These are phyloP conservation scores for Campoletis raptor DNA, from an alignment of 2,888 invertebrate species.

Conservation along the genomic window DNA sequence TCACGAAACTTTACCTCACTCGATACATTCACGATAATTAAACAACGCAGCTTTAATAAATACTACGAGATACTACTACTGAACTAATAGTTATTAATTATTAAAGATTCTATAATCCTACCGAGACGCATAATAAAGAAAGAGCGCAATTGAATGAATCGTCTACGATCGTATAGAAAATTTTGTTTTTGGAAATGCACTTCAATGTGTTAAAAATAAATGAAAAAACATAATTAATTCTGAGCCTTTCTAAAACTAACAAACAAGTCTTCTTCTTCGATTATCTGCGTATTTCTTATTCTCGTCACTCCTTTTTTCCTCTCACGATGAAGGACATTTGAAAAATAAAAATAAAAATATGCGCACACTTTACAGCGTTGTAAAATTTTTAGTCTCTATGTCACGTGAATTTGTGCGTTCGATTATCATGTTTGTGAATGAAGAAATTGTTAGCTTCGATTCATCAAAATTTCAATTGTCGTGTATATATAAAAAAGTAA, in stretches of 20 bases:
- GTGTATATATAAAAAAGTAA: constrained; percentile 50
- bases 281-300: constrained; percentile 56
- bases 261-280: constrained; percentile 53
- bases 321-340: constrained; percentile 39
- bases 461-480: constrained; percentile 53
- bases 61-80: constrained; percentile 54
- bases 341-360: constrained; percentile 19
- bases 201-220: constrained; percentile 49
- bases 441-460: constrained; percentile 31
- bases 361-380: constrained; percentile 41
- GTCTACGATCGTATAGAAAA: constrained; percentile 37
- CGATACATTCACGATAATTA: constrained; percentile 50
- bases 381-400: constrained; percentile 43
- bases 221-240: constrained; percentile 23
- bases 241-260: constrained; percentile 47
- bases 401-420: constrained; percentile 45
- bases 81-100: constrained; percentile 53
- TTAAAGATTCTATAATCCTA: constrained; percentile 22
- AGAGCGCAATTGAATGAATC: constrained; percentile 46
- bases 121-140: constrained; percentile 51
- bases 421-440: constrained; percentile 47
- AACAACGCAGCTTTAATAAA: constrained; percentile 47
- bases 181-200: constrained; percentile 51
- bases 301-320: constrained; percentile 53
- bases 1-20: constrained; percentile 48